Conservation (phyloP, 1,140 invertebrate species). For the Centruroides vittatus region DNA sequence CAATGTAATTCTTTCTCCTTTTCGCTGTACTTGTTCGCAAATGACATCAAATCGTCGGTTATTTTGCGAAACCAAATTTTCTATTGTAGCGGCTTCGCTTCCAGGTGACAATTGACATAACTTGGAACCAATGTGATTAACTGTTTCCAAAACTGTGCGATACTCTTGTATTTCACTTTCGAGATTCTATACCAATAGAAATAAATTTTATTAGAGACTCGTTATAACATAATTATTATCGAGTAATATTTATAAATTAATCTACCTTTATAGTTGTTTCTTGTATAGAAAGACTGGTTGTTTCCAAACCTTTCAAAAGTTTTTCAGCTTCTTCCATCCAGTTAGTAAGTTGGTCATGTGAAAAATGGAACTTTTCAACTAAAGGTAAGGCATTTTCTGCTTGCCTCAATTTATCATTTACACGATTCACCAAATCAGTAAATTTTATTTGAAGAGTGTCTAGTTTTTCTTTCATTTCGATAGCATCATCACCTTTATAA, state of each 20-base stretch:
- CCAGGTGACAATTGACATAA: constrained; percentile 80
- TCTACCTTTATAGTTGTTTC: constrained; percentile 19
- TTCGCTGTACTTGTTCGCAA: constrained; percentile 83
- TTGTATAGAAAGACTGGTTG: constrained; percentile 23
- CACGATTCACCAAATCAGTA: constrained; percentile 66
- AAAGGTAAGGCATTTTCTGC: constrained; percentile 74
- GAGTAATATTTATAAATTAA: too few species aligned
- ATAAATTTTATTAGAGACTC: background rate
- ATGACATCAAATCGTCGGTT: constrained; percentile 88
- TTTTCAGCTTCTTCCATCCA: constrained; percentile 87
- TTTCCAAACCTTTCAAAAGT: constrained; percentile 62
- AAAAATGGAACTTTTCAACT: constrained; percentile 82
- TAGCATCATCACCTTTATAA: constrained; percentile 58
- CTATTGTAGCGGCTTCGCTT: constrained; percentile 74
- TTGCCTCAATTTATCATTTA: constrained; percentile 67
- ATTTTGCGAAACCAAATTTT: constrained; percentile 76
- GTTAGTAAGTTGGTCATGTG: constrained; percentile 68
- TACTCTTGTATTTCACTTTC: constrained; percentile 64
- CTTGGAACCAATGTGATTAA: constrained; percentile 81
- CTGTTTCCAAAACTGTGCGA: constrained; percentile 66
- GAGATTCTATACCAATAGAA: constrained; percentile 34
- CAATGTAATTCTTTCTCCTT: constrained; percentile 78
- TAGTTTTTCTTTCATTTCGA: constrained; percentile 84
- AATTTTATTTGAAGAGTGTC: constrained; percentile 79
- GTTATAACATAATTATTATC: too few species aligned